phyloP scores from a whole-genome alignment of 2,797 vertebrate genomes.

The Tadarida brasiliensis region DNA sequence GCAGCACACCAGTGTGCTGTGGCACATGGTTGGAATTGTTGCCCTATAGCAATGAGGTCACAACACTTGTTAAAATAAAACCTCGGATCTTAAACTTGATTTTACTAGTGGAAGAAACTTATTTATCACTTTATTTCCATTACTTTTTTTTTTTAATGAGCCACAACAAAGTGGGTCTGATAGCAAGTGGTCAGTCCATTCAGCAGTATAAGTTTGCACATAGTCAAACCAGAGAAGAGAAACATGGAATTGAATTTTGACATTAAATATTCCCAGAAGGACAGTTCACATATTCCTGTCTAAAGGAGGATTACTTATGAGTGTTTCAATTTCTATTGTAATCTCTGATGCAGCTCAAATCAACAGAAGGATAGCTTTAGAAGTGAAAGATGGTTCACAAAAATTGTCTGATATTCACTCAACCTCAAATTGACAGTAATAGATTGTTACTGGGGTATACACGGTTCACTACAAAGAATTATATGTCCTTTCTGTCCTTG shows the following conservation, averaged over 20 bases:
- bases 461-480: constrained; percentile 81
- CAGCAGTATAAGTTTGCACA: not conserved
- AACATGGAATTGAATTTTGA: constrained; percentile 18
- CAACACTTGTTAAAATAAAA: not conserved
- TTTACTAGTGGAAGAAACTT: constrained; percentile 9
- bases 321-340: constrained; percentile 51
- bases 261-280: constrained; percentile 60
- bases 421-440: constrained; percentile 75
- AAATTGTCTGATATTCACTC: constrained; percentile 78
- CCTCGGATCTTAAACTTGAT: not conserved
- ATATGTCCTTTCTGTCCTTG: constrained; percentile 84
- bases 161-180: not conserved
- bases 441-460: constrained; percentile 77
- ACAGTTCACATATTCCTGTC: constrained; percentile 49
- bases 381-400: constrained; percentile 69
- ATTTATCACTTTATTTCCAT: not conserved
- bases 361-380: constrained; percentile 48
- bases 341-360: constrained; percentile 55
- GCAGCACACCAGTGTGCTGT: not conserved
- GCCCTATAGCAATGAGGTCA: not conserved
- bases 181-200: not conserved
- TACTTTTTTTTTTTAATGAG: not conserved
- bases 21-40: not conserved
- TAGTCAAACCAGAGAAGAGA: constrained; percentile 11
- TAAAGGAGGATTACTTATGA: constrained; percentile 51